These are phyloP conservation scores for Aegotheles bennettii DNA, from an alignment of 2,113 vertebrate species.

Conservation along the genomic window DNA sequence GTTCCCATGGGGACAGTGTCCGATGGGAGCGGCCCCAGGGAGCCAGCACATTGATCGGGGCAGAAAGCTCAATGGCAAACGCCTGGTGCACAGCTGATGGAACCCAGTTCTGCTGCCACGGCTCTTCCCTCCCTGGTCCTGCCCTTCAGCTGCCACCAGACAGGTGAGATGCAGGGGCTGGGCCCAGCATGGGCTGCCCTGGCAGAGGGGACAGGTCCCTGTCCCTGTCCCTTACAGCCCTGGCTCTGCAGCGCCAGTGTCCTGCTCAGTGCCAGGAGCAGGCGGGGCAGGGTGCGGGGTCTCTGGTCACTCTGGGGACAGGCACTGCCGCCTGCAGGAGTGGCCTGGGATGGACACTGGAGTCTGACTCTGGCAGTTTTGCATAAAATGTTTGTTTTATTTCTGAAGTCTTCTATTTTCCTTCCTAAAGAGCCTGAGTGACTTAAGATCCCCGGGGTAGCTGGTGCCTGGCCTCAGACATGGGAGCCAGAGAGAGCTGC, in stretches of 20 bases:
- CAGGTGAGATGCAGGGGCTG: too few species aligned
- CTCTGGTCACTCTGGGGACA: neutral
- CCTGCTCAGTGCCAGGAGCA: too few species aligned
- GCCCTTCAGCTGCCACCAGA: neutral
- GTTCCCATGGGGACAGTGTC: neutral
- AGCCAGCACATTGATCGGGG: neutral
- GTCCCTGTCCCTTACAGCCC: accelerated
- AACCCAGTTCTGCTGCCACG: accelerated
- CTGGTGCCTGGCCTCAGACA: neutral
- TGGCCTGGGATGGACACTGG: accelerated
- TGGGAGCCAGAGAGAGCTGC: neutral
- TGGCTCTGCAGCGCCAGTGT: neutral
- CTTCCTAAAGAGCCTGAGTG: neutral
- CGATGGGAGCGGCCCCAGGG: neutral
- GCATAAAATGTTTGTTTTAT: neutral
- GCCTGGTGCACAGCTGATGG: neutral
- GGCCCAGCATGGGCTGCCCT: accelerated
- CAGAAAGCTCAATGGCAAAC: neutral
- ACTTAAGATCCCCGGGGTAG: accelerated
- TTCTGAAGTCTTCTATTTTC: neutral
- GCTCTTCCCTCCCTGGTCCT: neutral
- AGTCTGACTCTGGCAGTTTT: neutral
- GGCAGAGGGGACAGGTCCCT: neutral
- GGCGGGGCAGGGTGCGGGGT: too few species aligned
- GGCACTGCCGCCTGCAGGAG: neutral